These are phyloP conservation scores for Eupeodes corollae DNA, from an alignment of 1,140 invertebrate species.

Conservation along the genomic window DNA sequence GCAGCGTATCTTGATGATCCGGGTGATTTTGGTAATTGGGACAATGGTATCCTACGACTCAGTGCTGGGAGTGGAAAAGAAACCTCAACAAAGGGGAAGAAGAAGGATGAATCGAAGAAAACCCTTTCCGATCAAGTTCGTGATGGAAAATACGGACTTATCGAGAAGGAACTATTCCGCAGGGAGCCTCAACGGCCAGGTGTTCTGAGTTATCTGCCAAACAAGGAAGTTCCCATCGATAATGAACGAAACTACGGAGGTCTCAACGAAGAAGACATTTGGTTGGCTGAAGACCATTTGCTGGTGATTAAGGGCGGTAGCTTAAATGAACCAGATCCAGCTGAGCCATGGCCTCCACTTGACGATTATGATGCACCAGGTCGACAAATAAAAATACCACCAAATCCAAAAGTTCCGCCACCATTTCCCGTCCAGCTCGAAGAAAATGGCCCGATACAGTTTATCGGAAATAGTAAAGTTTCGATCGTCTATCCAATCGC, in stretches of 20 bases:
- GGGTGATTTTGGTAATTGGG: slow-evolving; percentile 43
- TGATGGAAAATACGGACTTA: slow-evolving; percentile 78
- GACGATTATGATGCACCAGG: slow-evolving; percentile 69
- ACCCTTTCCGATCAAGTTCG: slow-evolving; percentile 73
- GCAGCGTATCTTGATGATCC: slow-evolving; percentile 33
- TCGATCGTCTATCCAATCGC: slow-evolving; percentile 30
- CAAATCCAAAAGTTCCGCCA: slow-evolving; percentile 65
- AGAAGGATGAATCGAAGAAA: slow-evolving; percentile 62
- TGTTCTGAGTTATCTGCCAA: slow-evolving; percentile 64
- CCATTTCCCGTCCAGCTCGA: slow-evolving; percentile 78
- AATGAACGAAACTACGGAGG: slow-evolving; percentile 68
- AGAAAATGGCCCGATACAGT: slow-evolving; percentile 55
- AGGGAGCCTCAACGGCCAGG: slow-evolving; percentile 58
- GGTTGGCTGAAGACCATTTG: slow-evolving; percentile 78
- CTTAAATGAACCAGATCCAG: slow-evolving; percentile 15
- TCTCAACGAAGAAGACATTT: slow-evolving; percentile 71
- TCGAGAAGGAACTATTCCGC: slow-evolving; percentile 70
- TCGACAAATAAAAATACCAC: slow-evolving; percentile 65
- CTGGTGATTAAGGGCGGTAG: slow-evolving; percentile 69
- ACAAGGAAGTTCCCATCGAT: slow-evolving; percentile 66
- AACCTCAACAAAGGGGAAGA: slow-evolving; percentile 39
- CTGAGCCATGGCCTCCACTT: slow-evolving; percentile 65
- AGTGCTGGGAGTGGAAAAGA: slow-evolving; percentile 53
- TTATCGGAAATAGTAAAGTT: slow-evolving; percentile 38
- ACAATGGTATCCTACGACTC: slow-evolving; percentile 51